Percentiles rank a stretch among this genome's conserved stretches.
These are phyloP conservation scores for Hyperoplus immaculatus DNA, from an alignment of 2,797 vertebrate genomes.

Conservation along the genomic window DNA sequence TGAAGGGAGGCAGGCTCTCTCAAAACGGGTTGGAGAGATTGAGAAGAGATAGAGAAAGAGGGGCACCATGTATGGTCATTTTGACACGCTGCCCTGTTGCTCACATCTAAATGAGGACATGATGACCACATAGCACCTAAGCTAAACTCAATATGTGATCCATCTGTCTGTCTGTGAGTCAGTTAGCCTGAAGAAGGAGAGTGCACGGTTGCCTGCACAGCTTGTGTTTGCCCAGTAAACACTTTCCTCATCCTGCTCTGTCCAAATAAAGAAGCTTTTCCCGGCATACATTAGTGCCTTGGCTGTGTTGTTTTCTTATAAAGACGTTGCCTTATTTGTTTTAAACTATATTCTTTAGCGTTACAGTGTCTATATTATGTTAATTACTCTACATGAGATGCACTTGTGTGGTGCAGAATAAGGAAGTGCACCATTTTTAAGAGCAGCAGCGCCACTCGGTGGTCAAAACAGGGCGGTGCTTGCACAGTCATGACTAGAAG, in stretches of 20 bases:
- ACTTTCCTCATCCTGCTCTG: slow-evolving; percentile 25
- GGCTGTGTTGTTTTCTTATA: neutral
- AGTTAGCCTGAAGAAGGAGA: slow-evolving; percentile 10
- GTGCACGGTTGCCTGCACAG: slow-evolving; percentile 24
- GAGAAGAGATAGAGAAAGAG: slow-evolving; percentile 44
- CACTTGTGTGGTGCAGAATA: slow-evolving; percentile 6
- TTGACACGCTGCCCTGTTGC: slow-evolving; percentile 60
- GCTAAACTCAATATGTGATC: slow-evolving; percentile 18
- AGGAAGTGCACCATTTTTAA: slow-evolving; percentile 35
- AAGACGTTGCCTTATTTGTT: neutral
- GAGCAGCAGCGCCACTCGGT: slow-evolving; percentile 67
- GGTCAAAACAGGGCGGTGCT: slow-evolving; percentile 42
- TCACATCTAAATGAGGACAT: slow-evolving; percentile 67
- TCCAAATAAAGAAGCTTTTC: slow-evolving; percentile 28
- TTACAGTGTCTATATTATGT: neutral
- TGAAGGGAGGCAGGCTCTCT: slow-evolving; percentile 21
- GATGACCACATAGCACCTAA: slow-evolving; percentile 49
- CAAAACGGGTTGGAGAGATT: slow-evolving; percentile 53
- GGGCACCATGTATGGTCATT: slow-evolving; percentile 75
- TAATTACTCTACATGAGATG: neutral
- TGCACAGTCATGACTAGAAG: neutral
- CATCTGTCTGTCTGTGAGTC: slow-evolving; percentile 18
- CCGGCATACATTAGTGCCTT: neutral
- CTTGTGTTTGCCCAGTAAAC: slow-evolving; percentile 61
- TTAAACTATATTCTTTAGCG: neutral